phyloP scores from a whole-genome alignment of 2,888 invertebrate genomes.

The Agelastica alni region DNA sequence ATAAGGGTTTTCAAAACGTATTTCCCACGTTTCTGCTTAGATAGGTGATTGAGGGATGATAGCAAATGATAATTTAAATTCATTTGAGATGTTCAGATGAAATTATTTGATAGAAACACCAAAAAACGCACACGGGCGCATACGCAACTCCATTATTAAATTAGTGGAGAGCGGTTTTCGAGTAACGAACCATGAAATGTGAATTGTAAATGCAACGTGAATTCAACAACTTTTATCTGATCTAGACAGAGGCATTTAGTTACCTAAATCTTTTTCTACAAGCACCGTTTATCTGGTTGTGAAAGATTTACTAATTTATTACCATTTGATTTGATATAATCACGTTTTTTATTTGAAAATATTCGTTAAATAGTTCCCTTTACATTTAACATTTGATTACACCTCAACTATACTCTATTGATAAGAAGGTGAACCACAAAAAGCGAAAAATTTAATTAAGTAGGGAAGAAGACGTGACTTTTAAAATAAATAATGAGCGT shows the following conservation, averaged over 20 bases:
- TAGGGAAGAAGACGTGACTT: too few relatives aligned
- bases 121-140: conserved; percentile 29
- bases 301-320: conserved; percentile 1
- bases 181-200: conserved; percentile 35
- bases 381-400: too few relatives aligned
- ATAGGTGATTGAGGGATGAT: conserved; percentile 18
- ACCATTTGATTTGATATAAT: too few relatives aligned
- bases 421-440: too few relatives aligned
- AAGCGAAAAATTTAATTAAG: too few relatives aligned
- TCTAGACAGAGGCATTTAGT: conserved; percentile 21
- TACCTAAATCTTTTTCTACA: conserved; percentile 4
- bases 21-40: conserved; percentile 41
- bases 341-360: too few relatives aligned
- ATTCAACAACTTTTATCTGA: conserved; percentile 31
- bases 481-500: too few relatives aligned
- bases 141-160: conserved; percentile 32
- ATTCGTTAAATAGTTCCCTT: too few relatives aligned
- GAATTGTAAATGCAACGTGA: conserved; percentile 29
- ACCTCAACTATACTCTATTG: too few relatives aligned
- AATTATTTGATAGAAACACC: conserved; percentile 37
- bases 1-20: conserved; percentile 26
- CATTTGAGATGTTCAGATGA: conserved; percentile 33
- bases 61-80: conserved; percentile 33
- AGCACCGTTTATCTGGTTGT: background rate
- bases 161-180: conserved; percentile 32